A percentile compares a stretch with the other conserved stretches of the same genome.
These are phyloP conservation scores for Mesoclemmys tuberculata DNA, from an alignment of 2,113 vertebrate species.

Conservation along the genomic window DNA sequence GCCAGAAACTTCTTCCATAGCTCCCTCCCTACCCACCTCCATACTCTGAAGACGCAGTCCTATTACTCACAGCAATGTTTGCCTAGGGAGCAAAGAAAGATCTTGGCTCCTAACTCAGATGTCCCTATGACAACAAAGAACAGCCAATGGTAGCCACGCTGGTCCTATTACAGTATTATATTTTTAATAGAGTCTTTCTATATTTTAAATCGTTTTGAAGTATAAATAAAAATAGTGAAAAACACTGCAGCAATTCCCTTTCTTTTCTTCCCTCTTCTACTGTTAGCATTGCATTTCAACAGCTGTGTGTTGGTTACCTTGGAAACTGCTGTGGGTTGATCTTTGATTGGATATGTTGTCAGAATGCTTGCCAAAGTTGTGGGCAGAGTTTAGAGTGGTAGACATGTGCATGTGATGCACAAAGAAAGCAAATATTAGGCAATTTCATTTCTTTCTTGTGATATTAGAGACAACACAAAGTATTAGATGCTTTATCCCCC, in stretches of 20 bases:
- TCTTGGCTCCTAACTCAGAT: background rate
- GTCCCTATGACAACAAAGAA: background rate
- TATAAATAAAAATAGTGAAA: background rate
- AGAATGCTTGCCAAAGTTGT: background rate
- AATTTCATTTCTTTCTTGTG: background rate
- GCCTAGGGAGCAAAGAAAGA: background rate
- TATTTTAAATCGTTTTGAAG: background rate
- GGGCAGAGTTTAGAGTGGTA: background rate
- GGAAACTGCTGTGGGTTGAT: slow-evolving; percentile 58
- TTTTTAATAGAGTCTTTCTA: background rate
- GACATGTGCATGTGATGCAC: accelerated
- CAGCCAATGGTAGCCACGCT: background rate
- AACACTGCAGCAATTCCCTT: slow-evolving; percentile 9
- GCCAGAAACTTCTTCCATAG: background rate
- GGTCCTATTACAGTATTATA: background rate
- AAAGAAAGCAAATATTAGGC: background rate
- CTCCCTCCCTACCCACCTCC: background rate
- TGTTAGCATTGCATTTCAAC: background rate
- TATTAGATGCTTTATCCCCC: background rate
- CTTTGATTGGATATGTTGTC: background rate
- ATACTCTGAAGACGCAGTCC: background rate
- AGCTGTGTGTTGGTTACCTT: slow-evolving; percentile 46
- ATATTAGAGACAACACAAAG: background rate
- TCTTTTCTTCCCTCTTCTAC: background rate
- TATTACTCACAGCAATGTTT: background rate